phyloP scores from a whole-genome alignment of 2,797 vertebrate genomes.

The Chelmon rostratus region DNA sequence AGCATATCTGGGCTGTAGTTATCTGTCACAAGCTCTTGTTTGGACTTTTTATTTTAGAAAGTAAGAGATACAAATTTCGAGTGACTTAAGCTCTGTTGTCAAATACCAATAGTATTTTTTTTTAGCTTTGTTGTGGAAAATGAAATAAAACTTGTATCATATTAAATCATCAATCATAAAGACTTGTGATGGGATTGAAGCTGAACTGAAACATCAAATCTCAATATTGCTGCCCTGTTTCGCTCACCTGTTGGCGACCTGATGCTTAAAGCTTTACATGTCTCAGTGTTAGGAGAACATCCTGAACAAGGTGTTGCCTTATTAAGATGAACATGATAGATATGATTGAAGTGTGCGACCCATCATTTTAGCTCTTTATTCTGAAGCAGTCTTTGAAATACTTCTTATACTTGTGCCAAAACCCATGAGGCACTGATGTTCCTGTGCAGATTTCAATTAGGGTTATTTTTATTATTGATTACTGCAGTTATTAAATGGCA shows the following conservation, averaged over 20 bases:
- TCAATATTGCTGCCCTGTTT: neutral
- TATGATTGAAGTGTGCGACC: neutral
- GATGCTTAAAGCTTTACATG: neutral
- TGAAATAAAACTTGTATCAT: conserved; percentile 22
- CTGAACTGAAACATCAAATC: neutral
- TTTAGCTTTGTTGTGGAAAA: conserved; percentile 34
- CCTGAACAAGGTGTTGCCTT: conserved; percentile 2
- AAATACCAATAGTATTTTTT: conserved; percentile 6
- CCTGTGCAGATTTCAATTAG: neutral
- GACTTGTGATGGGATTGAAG: conserved; percentile 16
- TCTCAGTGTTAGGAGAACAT: neutral
- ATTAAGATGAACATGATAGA: neutral
- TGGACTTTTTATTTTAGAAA: conserved; percentile 12
- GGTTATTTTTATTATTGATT: neutral
- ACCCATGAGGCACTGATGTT: neutral
- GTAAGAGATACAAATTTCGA: neutral
- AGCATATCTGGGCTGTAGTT: neutral
- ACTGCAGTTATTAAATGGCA: neutral
- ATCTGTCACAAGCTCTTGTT: neutral
- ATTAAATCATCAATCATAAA: conserved; percentile 16
- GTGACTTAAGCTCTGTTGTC: conserved; percentile 21
- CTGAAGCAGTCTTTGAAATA: neutral
- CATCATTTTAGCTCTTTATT: neutral
- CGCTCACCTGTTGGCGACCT: neutral
- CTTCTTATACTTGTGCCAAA: neutral